These are phyloP conservation scores for Cerceris rybyensis DNA, from an alignment of 2,888 invertebrate species.

Conservation along the genomic window DNA sequence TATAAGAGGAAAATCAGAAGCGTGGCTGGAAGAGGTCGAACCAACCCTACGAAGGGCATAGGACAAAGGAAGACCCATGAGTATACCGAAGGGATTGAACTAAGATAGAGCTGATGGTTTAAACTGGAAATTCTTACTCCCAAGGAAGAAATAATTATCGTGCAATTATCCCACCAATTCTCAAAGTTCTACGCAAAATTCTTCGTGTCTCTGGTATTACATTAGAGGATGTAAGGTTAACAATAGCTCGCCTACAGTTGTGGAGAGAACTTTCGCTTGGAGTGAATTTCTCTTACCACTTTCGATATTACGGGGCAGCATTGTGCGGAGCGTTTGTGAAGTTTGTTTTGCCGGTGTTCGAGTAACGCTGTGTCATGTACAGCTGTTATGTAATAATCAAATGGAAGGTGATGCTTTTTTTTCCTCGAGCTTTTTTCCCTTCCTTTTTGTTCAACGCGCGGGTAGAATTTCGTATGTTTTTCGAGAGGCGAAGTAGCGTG, in stretches of 20 bases:
- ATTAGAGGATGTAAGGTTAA: slow-evolving; percentile 30
- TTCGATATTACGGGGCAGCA: too few species aligned
- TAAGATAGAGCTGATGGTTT: slow-evolving; percentile 9
- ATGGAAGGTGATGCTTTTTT: too few species aligned
- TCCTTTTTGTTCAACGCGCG: too few species aligned
- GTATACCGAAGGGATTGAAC: slow-evolving; percentile 17
- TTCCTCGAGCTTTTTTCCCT: too few species aligned
- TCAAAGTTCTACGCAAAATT: slow-evolving; percentile 9
- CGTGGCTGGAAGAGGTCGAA: neutral
- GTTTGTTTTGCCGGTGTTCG: slow-evolving; percentile 22
- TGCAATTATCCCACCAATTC: slow-evolving; percentile 49
- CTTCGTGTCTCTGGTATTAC: slow-evolving; percentile 14
- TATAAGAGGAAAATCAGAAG: slow-evolving; percentile 39
- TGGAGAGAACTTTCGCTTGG: slow-evolving; percentile 24
- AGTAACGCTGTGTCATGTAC: neutral
- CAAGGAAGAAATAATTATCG: slow-evolving; percentile 62
- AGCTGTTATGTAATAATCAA: too few species aligned
- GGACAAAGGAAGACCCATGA: neutral
- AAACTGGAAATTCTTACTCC: slow-evolving; percentile 49
- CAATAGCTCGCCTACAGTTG: slow-evolving; percentile 27
- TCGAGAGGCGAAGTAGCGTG: too few species aligned
- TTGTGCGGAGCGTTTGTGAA: neutral
- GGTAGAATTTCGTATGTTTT: too few species aligned
- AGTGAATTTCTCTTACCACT: too few species aligned
- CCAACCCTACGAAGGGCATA: neutral